phyloP scores from a whole-genome alignment of 2,888 invertebrate genomes.

The Petrophora chlorosata region DNA sequence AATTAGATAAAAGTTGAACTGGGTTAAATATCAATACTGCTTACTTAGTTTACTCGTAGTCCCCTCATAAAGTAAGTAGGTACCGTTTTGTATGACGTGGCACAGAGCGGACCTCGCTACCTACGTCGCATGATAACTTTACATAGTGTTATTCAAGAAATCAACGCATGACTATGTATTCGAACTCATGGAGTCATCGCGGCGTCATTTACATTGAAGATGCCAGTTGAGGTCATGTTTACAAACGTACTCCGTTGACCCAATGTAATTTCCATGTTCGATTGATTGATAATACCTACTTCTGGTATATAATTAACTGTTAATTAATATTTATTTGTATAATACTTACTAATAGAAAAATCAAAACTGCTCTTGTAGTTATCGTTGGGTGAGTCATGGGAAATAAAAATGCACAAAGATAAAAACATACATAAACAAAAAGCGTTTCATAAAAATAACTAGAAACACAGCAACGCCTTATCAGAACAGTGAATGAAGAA shows the following conservation, averaged over 20 bases:
- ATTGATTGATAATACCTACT: too few species aligned
- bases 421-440: constrained; percentile 3
- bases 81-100: constrained; percentile 24
- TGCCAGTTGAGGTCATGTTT: constrained; percentile 29
- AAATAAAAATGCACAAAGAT: background rate
- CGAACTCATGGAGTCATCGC: constrained; percentile 27
- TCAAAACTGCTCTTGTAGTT: too few species aligned
- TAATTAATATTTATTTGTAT: background rate
- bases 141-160: constrained; percentile 11
- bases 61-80: constrained; percentile 7
- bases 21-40: constrained; percentile 14
- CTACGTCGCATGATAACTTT: constrained; percentile 13
- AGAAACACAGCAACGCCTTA: constrained; percentile 14
- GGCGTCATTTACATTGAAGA: constrained; percentile 24
- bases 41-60: constrained; percentile 22
- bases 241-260: constrained; percentile 21
- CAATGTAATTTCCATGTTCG: constrained; percentile 8
- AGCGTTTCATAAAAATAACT: background rate
- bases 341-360: too few species aligned
- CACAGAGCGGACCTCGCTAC: constrained; percentile 9
- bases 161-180: constrained; percentile 13
- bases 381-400: too few species aligned
- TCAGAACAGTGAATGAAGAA: constrained; percentile 26
- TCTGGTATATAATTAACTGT: too few species aligned
- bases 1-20: constrained; percentile 8